Evolutionary conservation across 2,113 vertebrate species (phyloP), one percentile per base, ranked within the genome.

Genomic region (Accipiter virgatus): DNA sequence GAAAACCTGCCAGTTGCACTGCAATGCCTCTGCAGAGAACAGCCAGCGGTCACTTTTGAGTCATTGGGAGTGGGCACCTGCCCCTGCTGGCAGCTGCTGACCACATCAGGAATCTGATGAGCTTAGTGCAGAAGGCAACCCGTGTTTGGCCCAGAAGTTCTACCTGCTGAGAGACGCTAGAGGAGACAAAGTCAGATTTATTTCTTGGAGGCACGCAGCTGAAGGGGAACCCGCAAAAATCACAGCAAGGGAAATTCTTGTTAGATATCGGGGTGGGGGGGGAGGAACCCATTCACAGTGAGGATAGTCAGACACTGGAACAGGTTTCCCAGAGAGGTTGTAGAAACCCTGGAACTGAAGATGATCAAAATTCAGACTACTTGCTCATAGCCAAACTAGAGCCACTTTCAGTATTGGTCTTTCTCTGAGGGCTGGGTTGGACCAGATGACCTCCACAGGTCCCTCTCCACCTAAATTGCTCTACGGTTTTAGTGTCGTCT

Each of bases 251-350:
- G 50, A 58, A 83, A 78, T 29, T 16, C 34, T 40, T 13, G 2
- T 58, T 74, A 48, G 74, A 38, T 55, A 45, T 42, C 0, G 19
- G 18, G 21, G 1, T 0, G 19, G 16, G 21, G 1, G 3, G 0
- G 22, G 14, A 12, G 22, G 14, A 12, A 11, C 6, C 1, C 12
- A 3, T 65, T 42, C 31, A 2, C 26, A 16, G 0, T 13, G 62
- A 89, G 59, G 40, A 7, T 11, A 2, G 47, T 12, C 9, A 42
- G 45, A 13, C 11, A 17, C 7, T 7, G 10, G 20, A 80, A 36
- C 5, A 42, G 29, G 43, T 22, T 91, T 73, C 38, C 17, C 21
- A 31, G 87, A 71, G 56, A 65, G n/a, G 26, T 7, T 63, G 70
- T 31, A 48, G 36, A 10, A 53, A 26, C 17, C 11, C 58, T 71